Evolutionary conservation across 2,797 vertebrate genomes (phyloP), one percentile per base, ranked within the genome.

Genomic region (Sebastes matsubarae): DNA sequence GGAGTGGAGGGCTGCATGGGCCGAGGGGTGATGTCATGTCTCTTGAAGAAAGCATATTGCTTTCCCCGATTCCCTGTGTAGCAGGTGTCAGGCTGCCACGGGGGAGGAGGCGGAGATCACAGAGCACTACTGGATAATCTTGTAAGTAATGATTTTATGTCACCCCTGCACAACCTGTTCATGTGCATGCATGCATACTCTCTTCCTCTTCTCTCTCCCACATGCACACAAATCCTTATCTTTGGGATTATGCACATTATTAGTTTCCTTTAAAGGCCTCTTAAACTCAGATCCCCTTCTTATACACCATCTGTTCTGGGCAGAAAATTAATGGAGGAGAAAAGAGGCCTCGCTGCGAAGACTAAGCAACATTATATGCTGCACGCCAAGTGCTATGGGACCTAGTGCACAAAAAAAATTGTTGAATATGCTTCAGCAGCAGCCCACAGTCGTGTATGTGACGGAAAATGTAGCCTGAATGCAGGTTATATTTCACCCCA

Each of bases 221-320:
- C 42, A 68, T 81, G 63, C 73, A 73, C 20, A 12, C 52, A 75
- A 55, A 65, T 50, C 66, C 57, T 86, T 72, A 88, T 81, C 83
- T 86, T 54, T 24, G 71, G 72, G 86, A 91, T 92, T 89, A 88
- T 72, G 75, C 79, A 80, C 75, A 74, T 85, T 88, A 80, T 86
- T 88, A 88, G 80, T 36, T 78, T 76, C 71, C 36, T 83, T 84
- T 68, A 72, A 86, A 81, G 80, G 72, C 63, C 68, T 81, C 73
- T 83, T 88, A 79, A 83, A 88, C 74, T 82, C 66, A 66, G 84
- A 88, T 83, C 79, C 68, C 61, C 80, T 76, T 81, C 88, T 76
- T 80, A 89, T 61, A 67, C 34, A 30, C 92, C 95, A 94, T 95
- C 93, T 95, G 93, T 82, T 92, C 79, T 72, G 61, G 29, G 82